phyloP scores from a whole-genome alignment of 2,797 vertebrate species.

The Ibycter americanus region DNA sequence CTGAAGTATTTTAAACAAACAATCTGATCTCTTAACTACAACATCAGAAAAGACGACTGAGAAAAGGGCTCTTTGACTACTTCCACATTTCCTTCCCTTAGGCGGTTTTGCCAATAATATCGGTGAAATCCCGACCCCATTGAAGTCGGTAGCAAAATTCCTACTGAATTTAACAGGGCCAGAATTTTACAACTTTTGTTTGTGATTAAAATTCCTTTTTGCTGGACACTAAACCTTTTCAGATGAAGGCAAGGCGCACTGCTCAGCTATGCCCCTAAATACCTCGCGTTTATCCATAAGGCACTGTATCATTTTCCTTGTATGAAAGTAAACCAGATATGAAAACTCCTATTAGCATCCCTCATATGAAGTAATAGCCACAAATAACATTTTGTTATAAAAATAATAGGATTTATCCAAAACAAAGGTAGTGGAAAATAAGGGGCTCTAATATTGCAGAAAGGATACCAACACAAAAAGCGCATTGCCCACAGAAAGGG shows the following conservation, averaged over 20 bases:
- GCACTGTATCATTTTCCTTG: neutral
- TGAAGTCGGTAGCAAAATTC: neutral
- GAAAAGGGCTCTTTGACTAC: neutral
- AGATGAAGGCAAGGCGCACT: neutral
- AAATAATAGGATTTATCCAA: neutral
- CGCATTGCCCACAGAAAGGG: neutral
- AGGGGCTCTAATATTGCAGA: neutral
- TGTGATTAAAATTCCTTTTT: neutral
- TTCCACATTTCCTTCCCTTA: conserved; percentile 4
- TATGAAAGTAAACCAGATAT: conserved; percentile 18
- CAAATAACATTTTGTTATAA: neutral
- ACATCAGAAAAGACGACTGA: neutral
- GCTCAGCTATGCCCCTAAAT: neutral
- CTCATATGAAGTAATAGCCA: neutral
- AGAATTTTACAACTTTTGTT: conserved; percentile 29
- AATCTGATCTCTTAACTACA: neutral
- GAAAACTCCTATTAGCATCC: neutral
- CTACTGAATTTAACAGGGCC: neutral
- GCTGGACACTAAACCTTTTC: neutral
- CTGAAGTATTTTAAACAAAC: conserved; percentile 42
- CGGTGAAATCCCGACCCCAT: neutral
- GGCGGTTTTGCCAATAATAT: neutral
- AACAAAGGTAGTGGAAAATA: conserved; percentile 2
- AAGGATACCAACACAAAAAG: neutral
- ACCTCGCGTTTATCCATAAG: conserved; percentile 15